Evolutionary conservation across 2,888 invertebrate genomes (phyloP).

Genomic region (Embidobia sp.): DNA sequence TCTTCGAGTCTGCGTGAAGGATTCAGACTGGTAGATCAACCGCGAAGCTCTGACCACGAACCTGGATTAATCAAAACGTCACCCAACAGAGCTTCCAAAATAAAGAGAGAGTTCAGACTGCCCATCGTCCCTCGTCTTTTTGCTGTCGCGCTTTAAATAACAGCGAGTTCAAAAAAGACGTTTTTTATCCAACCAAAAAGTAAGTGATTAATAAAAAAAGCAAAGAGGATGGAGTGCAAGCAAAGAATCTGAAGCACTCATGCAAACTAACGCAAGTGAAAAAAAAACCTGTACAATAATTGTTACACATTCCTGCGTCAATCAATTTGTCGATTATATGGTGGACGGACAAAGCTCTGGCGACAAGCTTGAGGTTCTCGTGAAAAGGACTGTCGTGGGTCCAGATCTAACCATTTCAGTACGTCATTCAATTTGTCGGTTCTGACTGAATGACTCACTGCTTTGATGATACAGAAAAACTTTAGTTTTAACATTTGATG

Average conservation of each 20-base stretch:
- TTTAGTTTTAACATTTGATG: too few relatives aligned
- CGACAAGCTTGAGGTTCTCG: too few relatives aligned
- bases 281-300: slow-evolving; percentile 25
- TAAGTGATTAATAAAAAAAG: too few relatives aligned
- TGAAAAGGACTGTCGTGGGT: too few relatives aligned
- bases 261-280: neutral
- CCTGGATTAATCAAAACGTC: slow-evolving; percentile 24
- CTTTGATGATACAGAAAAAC: too few relatives aligned
- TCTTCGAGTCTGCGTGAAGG: too few relatives aligned
- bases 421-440: too few relatives aligned
- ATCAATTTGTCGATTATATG: slow-evolving; percentile 31
- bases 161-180: slow-evolving; percentile 7
- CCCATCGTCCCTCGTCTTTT: slow-evolving; percentile 61
- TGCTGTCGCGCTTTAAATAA: slow-evolving; percentile 8
- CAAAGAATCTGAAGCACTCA: neutral
- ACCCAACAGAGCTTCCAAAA: slow-evolving; percentile 47
- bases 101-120: slow-evolving; percentile 59
- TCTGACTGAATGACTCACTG: too few relatives aligned
- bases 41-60: slow-evolving; percentile 29
- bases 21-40: slow-evolving; percentile 27
- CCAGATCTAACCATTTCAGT: too few relatives aligned
- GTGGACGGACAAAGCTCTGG: neutral
- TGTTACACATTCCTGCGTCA: slow-evolving; percentile 51
- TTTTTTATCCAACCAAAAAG: too few relatives aligned
- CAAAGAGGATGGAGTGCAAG: too few relatives aligned